Evolutionary conservation across 2,888 invertebrate genomes (phyloP).

Genomic region (Scaptodrosophila latifasciaeformis): DNA sequence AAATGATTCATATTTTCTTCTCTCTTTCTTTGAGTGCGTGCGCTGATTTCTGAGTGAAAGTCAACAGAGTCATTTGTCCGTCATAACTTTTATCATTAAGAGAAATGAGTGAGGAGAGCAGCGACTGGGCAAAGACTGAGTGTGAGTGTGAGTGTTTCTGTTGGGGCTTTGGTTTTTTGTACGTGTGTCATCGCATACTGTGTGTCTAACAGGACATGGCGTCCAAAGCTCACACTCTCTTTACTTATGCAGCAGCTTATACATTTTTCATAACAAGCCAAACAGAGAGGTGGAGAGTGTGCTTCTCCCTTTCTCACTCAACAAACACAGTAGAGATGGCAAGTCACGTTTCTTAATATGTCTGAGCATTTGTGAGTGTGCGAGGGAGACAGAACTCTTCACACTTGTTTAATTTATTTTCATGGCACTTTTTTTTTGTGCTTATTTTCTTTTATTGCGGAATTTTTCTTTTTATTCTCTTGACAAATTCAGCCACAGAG

Average conservation of each 20-base stretch:
- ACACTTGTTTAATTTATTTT: conserved; percentile 62
- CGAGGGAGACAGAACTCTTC: conserved; percentile 1
- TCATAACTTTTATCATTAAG: conserved; percentile 64
- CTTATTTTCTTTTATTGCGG: conserved; percentile 29
- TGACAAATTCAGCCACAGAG: conserved; percentile 25
- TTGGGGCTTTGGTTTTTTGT: conserved; percentile 9
- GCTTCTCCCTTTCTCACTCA: too few species aligned
- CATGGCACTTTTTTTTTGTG: conserved; percentile 31
- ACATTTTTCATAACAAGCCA: conserved; percentile 62
- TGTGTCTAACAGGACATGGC: too few species aligned
- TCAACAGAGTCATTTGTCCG: conserved; percentile 64
- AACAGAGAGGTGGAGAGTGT: conserved; percentile 22
- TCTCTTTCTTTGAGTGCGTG: background rate
- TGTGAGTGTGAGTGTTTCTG: conserved; percentile 39
- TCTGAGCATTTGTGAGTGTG: conserved; percentile 7
- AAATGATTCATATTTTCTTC: conserved; percentile 53
- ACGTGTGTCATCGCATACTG: conserved; percentile 2
- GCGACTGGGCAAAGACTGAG: conserved; percentile 5
- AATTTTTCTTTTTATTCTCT: conserved; percentile 14
- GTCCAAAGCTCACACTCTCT: conserved; percentile 10
- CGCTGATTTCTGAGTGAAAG: conserved; percentile 60
- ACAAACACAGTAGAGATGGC: conserved; percentile 25
- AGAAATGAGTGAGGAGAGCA: conserved; percentile 15
- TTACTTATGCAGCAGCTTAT: conserved; percentile 28
- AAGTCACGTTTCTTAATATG: conserved; percentile 60